Evolutionary conservation across 2,888 invertebrate genomes (phyloP), one percentile per base, ranked within the genome.

Genomic region (Melanophora roralis): DNA sequence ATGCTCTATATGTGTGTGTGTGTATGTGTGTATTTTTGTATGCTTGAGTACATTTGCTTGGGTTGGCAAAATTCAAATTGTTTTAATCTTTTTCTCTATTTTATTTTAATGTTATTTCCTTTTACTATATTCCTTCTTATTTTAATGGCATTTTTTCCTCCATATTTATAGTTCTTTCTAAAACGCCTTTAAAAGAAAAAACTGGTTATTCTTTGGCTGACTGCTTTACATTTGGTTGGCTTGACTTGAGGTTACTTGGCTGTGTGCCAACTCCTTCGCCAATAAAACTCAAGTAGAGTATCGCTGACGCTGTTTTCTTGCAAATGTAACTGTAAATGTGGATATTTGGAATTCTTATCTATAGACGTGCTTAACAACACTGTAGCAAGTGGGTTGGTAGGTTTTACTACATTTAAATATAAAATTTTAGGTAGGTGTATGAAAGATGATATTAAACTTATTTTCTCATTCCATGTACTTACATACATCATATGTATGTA

Each of bases 231-330:
- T 84, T 80, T 73, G 79, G 80, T 77, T 82, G 78, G 81, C 80
- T 83, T 81, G 84, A 84, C 85, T 83, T 85, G 84, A 88, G 85
- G 84, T 83, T 82, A 78, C 81, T 82, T 78, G 80, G 73, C 72
- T 81, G 78, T 68, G 36, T 45, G 43, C 80, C 72, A 80, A 68
- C 57, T 83, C 80, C 85, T 86, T 85, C 82, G 67, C 87, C 87
- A 87, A 86, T 88, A 87, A 86, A 84, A 84, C 81, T 68, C 67
- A 74, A 67, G 62, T 40, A 43, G 21, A 21, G 16, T 49, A 27
- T 7, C 49, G 55, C 34, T 36, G 36, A 69, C 77, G 69, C 34
- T 12, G 43, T 19, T 64, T 68, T 14, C 73, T 69, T 73, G 14
- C 59, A 9, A 53, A 47, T 34, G 19, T 16, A 51, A 27, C 14